phyloP scores from a whole-genome alignment of 1,140 invertebrate genomes.

The Drosophila novamexicana region DNA sequence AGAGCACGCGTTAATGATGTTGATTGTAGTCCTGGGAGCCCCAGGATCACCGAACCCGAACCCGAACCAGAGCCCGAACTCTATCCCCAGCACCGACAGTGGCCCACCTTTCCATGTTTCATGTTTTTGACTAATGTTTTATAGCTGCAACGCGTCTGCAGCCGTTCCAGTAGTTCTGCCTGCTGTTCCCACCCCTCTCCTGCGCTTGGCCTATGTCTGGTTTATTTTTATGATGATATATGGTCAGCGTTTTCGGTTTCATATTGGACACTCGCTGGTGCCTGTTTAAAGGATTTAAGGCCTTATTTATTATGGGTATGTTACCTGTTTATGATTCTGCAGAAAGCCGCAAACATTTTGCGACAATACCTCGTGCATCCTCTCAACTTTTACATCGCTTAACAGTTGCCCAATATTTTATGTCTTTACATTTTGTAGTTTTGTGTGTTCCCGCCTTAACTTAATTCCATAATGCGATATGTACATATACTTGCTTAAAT shows the following conservation, averaged over 20 bases:
- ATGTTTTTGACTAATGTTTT: conserved; percentile 59
- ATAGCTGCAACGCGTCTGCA: conserved; percentile 35
- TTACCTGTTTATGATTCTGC: conserved; percentile 32
- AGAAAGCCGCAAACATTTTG: conserved; percentile 19
- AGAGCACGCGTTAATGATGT: conserved; percentile 81
- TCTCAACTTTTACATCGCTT: too few relatives aligned
- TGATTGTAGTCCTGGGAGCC: conserved; percentile 69
- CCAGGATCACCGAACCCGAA: background rate
- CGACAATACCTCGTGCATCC: background rate
- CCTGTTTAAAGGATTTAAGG: conserved; percentile 65
- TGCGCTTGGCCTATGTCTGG: conserved; percentile 45
- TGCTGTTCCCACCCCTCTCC: background rate
- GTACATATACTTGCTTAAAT: too few relatives aligned
- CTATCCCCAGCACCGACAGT: background rate
- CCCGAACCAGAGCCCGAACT: background rate
- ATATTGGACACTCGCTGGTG: conserved; percentile 48
- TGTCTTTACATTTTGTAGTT: too few relatives aligned
- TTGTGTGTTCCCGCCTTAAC: too few relatives aligned
- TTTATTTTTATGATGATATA: conserved; percentile 77
- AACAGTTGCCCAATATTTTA: too few relatives aligned
- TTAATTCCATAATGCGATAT: too few relatives aligned
- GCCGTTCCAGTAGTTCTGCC: background rate
- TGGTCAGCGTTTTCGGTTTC: conserved; percentile 41
- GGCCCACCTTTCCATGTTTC: conserved; percentile 58
- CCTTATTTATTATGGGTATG: conserved; percentile 68